These are phyloP conservation scores for Xerus rutilus DNA, from an alignment of 2,797 vertebrate species.

Conservation along the genomic window DNA sequence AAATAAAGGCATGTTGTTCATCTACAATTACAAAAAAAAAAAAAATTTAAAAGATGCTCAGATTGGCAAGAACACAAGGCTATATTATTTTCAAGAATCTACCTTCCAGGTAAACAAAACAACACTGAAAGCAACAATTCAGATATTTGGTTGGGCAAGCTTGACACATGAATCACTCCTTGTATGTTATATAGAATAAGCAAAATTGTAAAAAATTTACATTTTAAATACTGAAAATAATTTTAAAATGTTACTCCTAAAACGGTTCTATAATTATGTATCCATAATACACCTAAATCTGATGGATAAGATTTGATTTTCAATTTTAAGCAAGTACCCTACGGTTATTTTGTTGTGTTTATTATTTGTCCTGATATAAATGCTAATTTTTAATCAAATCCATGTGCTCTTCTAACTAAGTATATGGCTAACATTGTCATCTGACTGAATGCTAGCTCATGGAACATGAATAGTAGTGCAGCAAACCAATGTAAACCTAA, in stretches of 20 bases:
- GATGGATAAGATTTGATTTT: neutral
- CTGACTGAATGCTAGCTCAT: neutral
- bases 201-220: neutral
- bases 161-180: neutral
- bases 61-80: neutral
- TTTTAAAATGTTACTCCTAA: neutral
- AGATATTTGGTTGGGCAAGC: neutral
- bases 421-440: neutral
- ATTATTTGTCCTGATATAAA: neutral
- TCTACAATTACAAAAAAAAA: too few relatives aligned
- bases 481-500: neutral
- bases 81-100: neutral
- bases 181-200: neutral
- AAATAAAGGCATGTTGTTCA: too few relatives aligned
- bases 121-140: conserved; percentile 14
- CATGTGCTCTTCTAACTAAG: neutral
- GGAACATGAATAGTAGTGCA: neutral
- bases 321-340: neutral
- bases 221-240: neutral
- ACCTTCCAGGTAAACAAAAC: neutral
- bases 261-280: neutral
- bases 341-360: neutral
- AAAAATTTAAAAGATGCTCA: neutral
- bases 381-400: neutral
- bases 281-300: neutral